Percentiles rank a stretch among this genome's conserved stretches.
Conservation (phyloP, 2,113 vertebrate genomes). For the Centropus unirufus region DNA sequence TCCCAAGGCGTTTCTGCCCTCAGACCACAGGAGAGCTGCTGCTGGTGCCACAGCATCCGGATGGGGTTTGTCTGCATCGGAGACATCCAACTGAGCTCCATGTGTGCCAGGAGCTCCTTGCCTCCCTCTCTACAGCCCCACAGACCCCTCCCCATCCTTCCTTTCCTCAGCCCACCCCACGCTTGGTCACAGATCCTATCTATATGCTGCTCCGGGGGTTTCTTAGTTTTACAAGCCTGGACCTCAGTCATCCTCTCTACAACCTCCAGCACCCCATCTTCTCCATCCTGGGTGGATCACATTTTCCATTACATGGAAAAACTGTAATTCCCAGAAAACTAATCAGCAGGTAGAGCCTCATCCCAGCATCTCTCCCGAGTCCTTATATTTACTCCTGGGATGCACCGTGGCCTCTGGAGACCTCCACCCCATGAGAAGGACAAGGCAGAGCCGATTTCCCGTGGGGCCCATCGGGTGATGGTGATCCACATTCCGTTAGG, state of each 20-base stretch:
- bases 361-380: not conserved
- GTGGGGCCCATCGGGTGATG: not conserved
- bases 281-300: not conserved
- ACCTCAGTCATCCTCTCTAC: not conserved
- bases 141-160: not conserved
- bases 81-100: not conserved
- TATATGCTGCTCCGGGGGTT: not conserved
- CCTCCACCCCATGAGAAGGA: not conserved
- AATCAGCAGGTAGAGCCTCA: not conserved
- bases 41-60: rapidly evolving
- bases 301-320: not conserved
- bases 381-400: not conserved
- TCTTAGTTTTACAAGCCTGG: not conserved
- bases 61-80: not conserved
- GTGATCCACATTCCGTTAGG: not conserved
- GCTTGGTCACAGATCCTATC: not conserved
- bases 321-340: not conserved
- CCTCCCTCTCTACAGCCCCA: not conserved
- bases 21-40: not conserved
- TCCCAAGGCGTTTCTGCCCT: not conserved
- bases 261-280: not conserved
- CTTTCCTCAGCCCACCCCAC: not conserved
- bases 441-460: not conserved
- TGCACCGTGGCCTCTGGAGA: not conserved
- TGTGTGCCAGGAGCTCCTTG: rapidly evolving